Evolutionary conservation across 2,888 invertebrate species (phyloP).

Genomic region (Mechanitis messenoides): DNA sequence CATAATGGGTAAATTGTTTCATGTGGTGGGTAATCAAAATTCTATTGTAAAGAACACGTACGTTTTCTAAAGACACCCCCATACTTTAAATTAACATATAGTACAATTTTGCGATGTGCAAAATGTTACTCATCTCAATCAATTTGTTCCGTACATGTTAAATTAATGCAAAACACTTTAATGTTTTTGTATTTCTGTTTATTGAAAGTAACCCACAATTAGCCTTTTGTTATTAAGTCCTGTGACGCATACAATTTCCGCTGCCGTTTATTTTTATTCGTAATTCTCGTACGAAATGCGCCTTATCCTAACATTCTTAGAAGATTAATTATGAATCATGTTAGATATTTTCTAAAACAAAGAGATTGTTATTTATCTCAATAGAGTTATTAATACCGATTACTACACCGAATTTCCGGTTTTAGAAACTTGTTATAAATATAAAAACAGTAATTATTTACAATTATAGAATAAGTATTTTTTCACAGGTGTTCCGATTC

Average conservation of each 20-base stretch:
- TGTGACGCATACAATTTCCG: slow-evolving; percentile 18
- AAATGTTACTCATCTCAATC: too few relatives aligned
- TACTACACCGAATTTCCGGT: too few relatives aligned
- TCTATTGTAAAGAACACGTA: slow-evolving; percentile 3
- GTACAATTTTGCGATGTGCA: not conserved
- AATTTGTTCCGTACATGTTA: too few relatives aligned
- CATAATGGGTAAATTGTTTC: slow-evolving; percentile 10
- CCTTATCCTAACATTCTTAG: not conserved
- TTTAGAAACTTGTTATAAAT: too few relatives aligned
- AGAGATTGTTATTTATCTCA: too few relatives aligned
- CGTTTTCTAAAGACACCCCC: slow-evolving; percentile 1
- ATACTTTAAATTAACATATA: not conserved
- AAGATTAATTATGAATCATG: not conserved
- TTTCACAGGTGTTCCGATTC: too few relatives aligned
- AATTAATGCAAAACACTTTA: too few relatives aligned
- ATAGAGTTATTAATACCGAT: too few relatives aligned
- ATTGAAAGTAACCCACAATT: slow-evolving; percentile 28
- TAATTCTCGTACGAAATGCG: not conserved
- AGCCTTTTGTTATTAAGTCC: slow-evolving; percentile 26
- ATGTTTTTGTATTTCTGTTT: not conserved
- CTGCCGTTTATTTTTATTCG: slow-evolving; percentile 24
- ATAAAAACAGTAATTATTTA: too few relatives aligned
- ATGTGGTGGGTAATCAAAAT: slow-evolving; percentile 5
- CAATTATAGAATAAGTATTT: too few relatives aligned
- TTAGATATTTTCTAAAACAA: not conserved